These are phyloP conservation scores for Marronus borbonicus DNA, from an alignment of 2,888 invertebrate genomes.

Conservation along the genomic window DNA sequence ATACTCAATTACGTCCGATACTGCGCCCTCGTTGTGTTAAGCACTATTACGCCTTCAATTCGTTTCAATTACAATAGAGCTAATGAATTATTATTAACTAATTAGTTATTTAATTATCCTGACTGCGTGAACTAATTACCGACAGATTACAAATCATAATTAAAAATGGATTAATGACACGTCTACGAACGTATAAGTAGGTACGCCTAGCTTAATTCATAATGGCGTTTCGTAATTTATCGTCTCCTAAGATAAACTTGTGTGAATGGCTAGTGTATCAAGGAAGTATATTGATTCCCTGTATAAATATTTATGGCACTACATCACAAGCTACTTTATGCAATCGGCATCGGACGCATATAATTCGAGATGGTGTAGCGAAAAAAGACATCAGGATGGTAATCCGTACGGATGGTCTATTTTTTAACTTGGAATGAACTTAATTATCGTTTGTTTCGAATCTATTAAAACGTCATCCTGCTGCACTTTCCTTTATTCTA, in stretches of 20 bases:
- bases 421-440: too few relatives aligned
- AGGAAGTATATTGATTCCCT: slow-evolving; percentile 45
- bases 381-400: background rate
- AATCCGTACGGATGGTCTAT: too few relatives aligned
- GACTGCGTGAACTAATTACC: slow-evolving; percentile 3
- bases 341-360: slow-evolving; percentile 31
- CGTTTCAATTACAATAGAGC: too few relatives aligned
- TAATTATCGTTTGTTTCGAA: too few relatives aligned
- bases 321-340: slow-evolving; percentile 30
- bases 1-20: too few relatives aligned
- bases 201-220: slow-evolving; percentile 13
- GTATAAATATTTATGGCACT: slow-evolving; percentile 43
- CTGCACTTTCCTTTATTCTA: too few relatives aligned
- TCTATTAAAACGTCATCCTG: too few relatives aligned
- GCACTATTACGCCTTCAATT: too few relatives aligned
- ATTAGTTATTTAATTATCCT: background rate
- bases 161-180: slow-evolving; percentile 2
- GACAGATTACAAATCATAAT: slow-evolving; percentile 6
- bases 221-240: slow-evolving; percentile 44
- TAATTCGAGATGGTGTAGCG: background rate
- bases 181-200: slow-evolving; percentile 1
- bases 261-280: slow-evolving; percentile 34
- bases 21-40: too few relatives aligned
- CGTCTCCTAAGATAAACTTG: slow-evolving; percentile 31
- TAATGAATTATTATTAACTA: background rate